These are phyloP conservation scores for Sminthopsis crassicaudata DNA, from an alignment of 2,113 vertebrate species.

Conservation along the genomic window DNA sequence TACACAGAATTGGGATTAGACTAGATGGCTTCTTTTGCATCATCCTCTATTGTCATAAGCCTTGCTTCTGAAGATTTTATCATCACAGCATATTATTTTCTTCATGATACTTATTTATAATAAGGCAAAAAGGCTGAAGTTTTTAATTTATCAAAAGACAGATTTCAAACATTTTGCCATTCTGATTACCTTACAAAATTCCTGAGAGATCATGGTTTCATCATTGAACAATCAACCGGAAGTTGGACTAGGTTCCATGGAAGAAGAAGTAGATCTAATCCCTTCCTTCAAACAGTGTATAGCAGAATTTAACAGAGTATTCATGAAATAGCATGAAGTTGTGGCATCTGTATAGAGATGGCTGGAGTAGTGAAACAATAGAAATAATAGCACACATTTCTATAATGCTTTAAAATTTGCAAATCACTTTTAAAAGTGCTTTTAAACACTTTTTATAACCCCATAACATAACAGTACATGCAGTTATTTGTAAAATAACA, in stretches of 20 bases:
- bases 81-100: neutral
- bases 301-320: neutral
- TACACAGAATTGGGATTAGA: neutral
- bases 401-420: neutral
- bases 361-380: neutral
- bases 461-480: neutral
- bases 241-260: neutral
- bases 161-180: neutral
- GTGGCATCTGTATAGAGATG: neutral
- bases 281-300: neutral
- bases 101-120: neutral
- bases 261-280: neutral
- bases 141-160: neutral
- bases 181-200: neutral
- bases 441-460: no score
- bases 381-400: neutral
- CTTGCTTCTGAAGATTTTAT: neutral
- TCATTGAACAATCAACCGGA: neutral
- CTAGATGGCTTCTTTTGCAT: neutral
- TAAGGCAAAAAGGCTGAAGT: neutral
- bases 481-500: neutral
- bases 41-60: neutral
- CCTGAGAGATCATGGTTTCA: neutral
- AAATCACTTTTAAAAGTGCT: neutral
- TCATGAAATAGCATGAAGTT: neutral